These are phyloP conservation scores for Drosophila antonietae DNA, from an alignment of 2,888 invertebrate genomes.

Conservation along the genomic window DNA sequence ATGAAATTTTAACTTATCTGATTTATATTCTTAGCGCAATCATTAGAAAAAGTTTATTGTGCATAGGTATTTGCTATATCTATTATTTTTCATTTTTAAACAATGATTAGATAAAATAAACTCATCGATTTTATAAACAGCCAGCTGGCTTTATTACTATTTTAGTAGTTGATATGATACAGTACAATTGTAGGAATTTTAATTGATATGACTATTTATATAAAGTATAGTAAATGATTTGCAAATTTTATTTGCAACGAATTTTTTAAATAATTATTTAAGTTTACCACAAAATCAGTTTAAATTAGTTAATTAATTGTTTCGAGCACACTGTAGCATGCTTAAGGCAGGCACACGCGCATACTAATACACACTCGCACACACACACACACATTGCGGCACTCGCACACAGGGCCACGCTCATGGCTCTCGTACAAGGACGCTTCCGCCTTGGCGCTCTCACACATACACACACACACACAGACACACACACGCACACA, in stretches of 20 bases:
- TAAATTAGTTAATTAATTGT: neutral
- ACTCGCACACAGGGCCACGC: conserved; percentile 44
- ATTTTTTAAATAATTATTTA: too few species aligned
- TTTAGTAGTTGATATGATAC: conserved; percentile 1
- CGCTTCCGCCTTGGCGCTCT: conserved; percentile 67
- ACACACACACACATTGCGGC: neutral
- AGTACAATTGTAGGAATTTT: neutral
- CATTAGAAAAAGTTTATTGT: neutral
- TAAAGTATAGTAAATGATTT: neutral
- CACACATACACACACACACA: conserved; percentile 20
- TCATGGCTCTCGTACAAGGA: conserved; percentile 65
- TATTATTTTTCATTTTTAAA: neutral
- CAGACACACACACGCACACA: too few species aligned
- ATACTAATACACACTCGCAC: conserved; percentile 4
- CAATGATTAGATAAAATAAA: conserved; percentile 1
- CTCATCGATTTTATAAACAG: neutral
- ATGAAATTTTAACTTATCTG: conserved; percentile 8
- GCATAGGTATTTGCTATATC: neutral
- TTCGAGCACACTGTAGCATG: conserved; percentile 43
- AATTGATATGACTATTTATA: neutral
- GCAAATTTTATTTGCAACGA: too few species aligned
- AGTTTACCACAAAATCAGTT: neutral
- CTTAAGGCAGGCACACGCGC: conserved; percentile 26
- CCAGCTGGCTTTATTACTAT: neutral
- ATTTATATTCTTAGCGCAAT: conserved; percentile 1